Percentiles rank a stretch among this genome's conserved stretches.
phyloP scores from a whole-genome alignment of 2,797 vertebrate genomes.

The Hirundo rustica region DNA sequence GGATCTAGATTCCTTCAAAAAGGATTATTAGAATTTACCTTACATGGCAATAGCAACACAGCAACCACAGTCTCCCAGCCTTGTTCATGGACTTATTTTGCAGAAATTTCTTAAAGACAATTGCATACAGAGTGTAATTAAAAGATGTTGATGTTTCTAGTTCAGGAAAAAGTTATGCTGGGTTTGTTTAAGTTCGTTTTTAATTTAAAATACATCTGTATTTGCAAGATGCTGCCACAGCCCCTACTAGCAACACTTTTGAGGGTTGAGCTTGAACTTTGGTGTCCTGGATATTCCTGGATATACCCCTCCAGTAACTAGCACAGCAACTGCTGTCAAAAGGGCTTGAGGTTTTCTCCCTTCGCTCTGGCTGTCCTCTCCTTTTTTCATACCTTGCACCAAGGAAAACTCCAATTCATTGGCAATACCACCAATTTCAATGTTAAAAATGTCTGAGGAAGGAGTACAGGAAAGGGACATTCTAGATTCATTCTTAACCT shows the following conservation, averaged over 20 bases:
- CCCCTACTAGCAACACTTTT: not conserved
- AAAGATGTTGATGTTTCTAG: not conserved
- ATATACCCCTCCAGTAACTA: not conserved
- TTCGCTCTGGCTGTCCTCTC: not conserved
- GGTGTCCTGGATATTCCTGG: not conserved
- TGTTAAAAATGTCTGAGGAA: not conserved
- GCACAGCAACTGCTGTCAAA: not conserved
- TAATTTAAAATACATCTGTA: not conserved
- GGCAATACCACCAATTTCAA: not conserved
- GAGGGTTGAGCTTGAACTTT: not conserved
- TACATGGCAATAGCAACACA: not conserved
- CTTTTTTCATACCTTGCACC: not conserved
- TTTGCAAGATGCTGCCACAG: not conserved
- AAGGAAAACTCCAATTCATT: not conserved
- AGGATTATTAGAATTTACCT: not conserved
- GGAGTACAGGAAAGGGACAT: not conserved
- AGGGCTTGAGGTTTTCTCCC: fast-evolving
- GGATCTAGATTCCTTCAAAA: not conserved
- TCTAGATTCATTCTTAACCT: not conserved
- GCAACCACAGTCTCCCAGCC: not conserved
- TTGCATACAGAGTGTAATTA: not conserved
- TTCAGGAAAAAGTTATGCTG: not conserved
- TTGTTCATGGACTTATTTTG: not conserved
- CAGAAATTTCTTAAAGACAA: not conserved
- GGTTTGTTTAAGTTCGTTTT: not conserved